Base-by-base conservation (phyloP, 2,113 vertebrate genomes). In the Austrofundulus limnaeus region DNA sequence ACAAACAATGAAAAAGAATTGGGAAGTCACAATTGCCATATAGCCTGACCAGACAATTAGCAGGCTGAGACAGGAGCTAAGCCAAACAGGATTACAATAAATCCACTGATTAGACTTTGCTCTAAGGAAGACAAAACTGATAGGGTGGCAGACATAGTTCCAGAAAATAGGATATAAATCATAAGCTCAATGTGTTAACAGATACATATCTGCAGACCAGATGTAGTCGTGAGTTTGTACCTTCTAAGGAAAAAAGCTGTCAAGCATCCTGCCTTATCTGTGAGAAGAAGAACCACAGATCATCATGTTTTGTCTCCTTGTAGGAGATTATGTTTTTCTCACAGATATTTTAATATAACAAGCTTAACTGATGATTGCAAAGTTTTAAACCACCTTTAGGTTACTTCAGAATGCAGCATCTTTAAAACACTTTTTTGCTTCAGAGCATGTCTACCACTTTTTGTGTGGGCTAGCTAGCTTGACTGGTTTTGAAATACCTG, bases 41-140 rank as follows among this genome's bases (percentile, higher is more conserved):
- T 70, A 66, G 69, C 80, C 58, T 66, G 39, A 77, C 49, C 55
- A 61, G 49, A 77, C 60, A 39, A 65, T 15, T 37, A 56, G 62
- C 81, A 66, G 52, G 76, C 50, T 52, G 47, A 49, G 51, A 57
- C 82, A 83, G 41, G 72, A 77, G 50, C 65, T 65, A 66, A 77
- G 41, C 14, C 55, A 10, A 14, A 25, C 46, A 60, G 2, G 50
- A 76, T 66, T 75, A 67, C 11, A n/a, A 2, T 66, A 55, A 77
- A 70, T 67, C 65, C 45, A 45, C 1, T 46, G 55, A 79, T 64
- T 57, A 42, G 19, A 42, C 64, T 39, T 70, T 47, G 45, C 72
- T 78, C 48, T 68, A 51, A 70, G 65, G 28, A 53, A 74, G 57
- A 65, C 71, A 24, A 74, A 69, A 50, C 48, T 39, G 51, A 75